Base-by-base conservation (phyloP, 2,888 invertebrate species). In the Nasonia oneida region DNA sequence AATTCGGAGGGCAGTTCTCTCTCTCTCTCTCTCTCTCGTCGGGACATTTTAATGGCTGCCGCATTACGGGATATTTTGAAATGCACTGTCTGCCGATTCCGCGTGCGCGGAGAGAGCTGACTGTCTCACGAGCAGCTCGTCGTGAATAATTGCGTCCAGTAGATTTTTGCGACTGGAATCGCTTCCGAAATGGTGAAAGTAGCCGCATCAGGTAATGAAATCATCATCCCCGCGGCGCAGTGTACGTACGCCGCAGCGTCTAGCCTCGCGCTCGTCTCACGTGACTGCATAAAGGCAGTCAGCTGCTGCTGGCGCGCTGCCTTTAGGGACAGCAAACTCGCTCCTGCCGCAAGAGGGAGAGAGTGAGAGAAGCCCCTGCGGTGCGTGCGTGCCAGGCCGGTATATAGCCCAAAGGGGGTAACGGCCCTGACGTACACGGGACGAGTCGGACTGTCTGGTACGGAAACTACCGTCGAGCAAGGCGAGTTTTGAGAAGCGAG, bases 391-490 rank as follows among this genome's bases (percentile, higher is more conserved):
- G 88, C 84, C 86, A 85, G 86, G 81, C 81, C 67, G 67, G 18
- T n/a, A 33, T 70, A 50, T 18, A 75, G 50, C 18, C 33, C 10
- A 14, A 53, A n/a, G 78, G 71, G 50, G 23, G 50, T 75, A 50
- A 50, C 47, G 78, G 61, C 64, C 53, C 39, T 71, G 53, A 37
- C 73, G 81, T 71, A 80, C 47, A 75, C 84, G 71, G 87, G 83
- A 87, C 82, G 85, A 88, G 88, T 87, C 64, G 87, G 89, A 89
- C 89, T 88, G 89, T 89, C 89, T 89, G 89, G 89, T 89, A 89
- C 89, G 89, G 87, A 84, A 83, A 87, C 70, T 70, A 79, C 33
- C 42, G 50, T 18, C 23, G 61, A 37, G 73, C 29, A 33, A 75
- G 85, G 78, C 14, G 67, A 67, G 67, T 33, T 64, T 64, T 64